Evolutionary conservation across 2,797 vertebrate species (phyloP), one percentile per base, ranked within the genome.

Genomic region (Syncerus caffer): DNA sequence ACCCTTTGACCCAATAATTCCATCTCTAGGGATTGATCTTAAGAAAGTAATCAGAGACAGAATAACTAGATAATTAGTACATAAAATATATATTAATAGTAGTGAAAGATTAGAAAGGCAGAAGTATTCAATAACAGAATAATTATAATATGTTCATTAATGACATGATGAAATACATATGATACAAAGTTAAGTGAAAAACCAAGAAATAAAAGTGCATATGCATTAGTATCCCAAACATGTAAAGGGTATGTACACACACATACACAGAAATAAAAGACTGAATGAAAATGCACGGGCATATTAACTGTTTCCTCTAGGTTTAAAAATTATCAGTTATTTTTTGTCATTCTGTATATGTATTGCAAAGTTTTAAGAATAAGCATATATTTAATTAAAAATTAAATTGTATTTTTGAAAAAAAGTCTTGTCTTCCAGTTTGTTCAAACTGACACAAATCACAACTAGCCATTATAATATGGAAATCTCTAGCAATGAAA

Each of bases 401-500:
- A 47, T 89, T 67, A 94, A 95, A 71, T 86, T 85, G 25, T 17
- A 8, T n/a, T 89, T 91, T 31, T 82, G n/a, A 76, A 95, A 87
- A 84, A 74, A 89, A 47, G 1, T 51, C 4, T 21, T 78, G 14
- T 7, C 12, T 96, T 80, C 38, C 10, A 84, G 27, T 62, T 34
- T 79, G 9, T 92, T 85, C 19, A 80, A 64, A 71, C 27, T 55
- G 27, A 85, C 17, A 86, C 29, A 92, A 91, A 53, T 89, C 17
- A 60, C 82, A 80, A 13, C 57, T 89, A 57, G 31, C 23, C 83
- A 74, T 74, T 74, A 74, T 14, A 92, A 84, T 89, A 87, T 92
- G 31, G 14, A 78, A 94, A 95, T 57, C 12, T 95, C 50, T 84
- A 96, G 13, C 50, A 87, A 84, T n/a, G 29, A 85, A 96, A 92